Base-by-base conservation (phyloP, 2,888 invertebrate species). In the Colostygia pectinataria region DNA sequence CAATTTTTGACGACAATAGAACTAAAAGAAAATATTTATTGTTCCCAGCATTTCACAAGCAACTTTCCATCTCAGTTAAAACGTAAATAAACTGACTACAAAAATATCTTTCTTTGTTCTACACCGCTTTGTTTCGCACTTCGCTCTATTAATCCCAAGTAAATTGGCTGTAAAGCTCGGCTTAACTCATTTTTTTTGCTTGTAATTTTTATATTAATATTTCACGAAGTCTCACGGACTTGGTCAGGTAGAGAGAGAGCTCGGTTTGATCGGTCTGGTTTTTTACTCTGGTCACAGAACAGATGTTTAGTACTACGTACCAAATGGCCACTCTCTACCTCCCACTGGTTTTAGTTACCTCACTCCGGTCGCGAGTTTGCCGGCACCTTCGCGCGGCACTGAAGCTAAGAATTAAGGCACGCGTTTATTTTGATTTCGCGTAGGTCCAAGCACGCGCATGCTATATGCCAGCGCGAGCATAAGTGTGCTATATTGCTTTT, bases 121-220 rank as follows among this genome's bases (percentile, higher is more conserved):
- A 28, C 18, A 29, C 9, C 31, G 34, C 46, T 53, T 56, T 55
- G 55, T 49, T 54, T 45, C 55, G 20, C 55, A 51, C 50, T 49
- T 49, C 43, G 50, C 53, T 55, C 51, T 55, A 57, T 59, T 57
- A 59, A 57, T 59, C 55, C 50, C 32, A 40, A 20, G 39, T 48
- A 57, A 57, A 59, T 59, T 59, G 57, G 50, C 57, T 57, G 55
- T 57, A 50, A 56, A 54, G 37, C 55, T 40, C 41, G 51, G 46
- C 53, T 49, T 51, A 49, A 43, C 50, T 53, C 31, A 53, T 43
- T 53, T 53, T 20, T 34, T 59, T 50, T 55, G 45, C 54, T 48
- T 45, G 36, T 49, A 44, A 54, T 46, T 53, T 55, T 56, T 45
- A 45, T 55, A 49, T 53, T 55, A 53, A 58, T 51, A 53, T 53